Conservation (phyloP, 1,140 invertebrate genomes). For the Apis laboriosa region DNA sequence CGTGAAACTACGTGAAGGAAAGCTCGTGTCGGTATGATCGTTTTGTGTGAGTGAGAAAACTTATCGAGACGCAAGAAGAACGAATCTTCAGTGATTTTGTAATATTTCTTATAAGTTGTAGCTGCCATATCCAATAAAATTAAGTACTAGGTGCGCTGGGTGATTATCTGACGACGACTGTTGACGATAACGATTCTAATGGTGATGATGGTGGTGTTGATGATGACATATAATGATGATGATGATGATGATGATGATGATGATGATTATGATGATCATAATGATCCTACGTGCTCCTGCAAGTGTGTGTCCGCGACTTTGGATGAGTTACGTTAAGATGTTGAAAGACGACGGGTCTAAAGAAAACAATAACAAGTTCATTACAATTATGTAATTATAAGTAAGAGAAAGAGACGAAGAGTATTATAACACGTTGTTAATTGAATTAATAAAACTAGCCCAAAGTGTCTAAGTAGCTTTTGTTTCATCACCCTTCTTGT, state of each 20-base stretch:
- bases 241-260: constrained; percentile 25
- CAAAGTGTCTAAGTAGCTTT: constrained; percentile 70
- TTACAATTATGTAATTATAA: constrained; percentile 81
- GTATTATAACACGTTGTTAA: constrained; percentile 82
- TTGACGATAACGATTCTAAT: constrained; percentile 64
- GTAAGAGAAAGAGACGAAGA: constrained; percentile 80
- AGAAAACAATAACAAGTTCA: constrained; percentile 80
- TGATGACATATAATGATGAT: constrained; percentile 4
- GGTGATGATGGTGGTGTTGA: constrained; percentile 47
- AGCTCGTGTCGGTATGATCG: constrained; percentile 58
- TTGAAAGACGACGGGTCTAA: constrained; percentile 79
- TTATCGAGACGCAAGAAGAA: constrained; percentile 54
- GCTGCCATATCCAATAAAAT: constrained; percentile 77
- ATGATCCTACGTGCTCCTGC: constrained; percentile 66
- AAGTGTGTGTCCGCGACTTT: constrained; percentile 72
- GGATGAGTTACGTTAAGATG: constrained; percentile 74
- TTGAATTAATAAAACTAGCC: constrained; percentile 82
- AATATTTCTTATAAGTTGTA: constrained; percentile 80
- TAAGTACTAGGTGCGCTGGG: constrained; percentile 68
- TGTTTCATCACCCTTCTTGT: background rate
- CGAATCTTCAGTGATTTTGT: constrained; percentile 78
- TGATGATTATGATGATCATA: constrained; percentile 59
- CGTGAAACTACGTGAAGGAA: constrained; percentile 29
- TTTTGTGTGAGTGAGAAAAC: constrained; percentile 51
- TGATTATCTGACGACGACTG: constrained; percentile 67